phyloP scores from a whole-genome alignment of 2,113 vertebrate genomes.

The Macquaria ambigua region DNA sequence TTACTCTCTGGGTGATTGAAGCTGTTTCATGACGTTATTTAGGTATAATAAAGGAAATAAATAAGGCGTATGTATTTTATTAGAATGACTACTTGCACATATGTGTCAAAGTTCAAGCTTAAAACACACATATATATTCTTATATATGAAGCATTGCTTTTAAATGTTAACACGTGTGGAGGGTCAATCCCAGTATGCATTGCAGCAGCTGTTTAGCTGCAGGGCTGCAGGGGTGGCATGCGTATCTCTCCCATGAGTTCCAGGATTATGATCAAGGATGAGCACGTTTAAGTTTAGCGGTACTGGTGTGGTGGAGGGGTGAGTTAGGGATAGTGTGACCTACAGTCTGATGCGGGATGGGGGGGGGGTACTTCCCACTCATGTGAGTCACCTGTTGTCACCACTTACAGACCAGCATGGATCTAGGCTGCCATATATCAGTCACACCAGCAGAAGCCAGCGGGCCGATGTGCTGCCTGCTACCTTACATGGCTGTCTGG shows the following conservation, averaged over 20 bases:
- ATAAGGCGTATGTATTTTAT: not conserved
- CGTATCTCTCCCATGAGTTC: not conserved
- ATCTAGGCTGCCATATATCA: slow-evolving; percentile 64
- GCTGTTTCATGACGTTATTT: not conserved
- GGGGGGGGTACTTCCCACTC: slow-evolving; percentile 16
- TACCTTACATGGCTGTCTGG: slow-evolving; percentile 82
- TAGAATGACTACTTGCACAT: not conserved
- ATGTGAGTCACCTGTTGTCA: slow-evolving; percentile 74
- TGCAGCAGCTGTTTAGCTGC: slow-evolving; percentile 58
- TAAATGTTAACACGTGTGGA: slow-evolving; percentile 7
- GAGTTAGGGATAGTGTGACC: slow-evolving; percentile 43
- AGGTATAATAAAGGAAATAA: not conserved
- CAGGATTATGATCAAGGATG: slow-evolving; percentile 57
- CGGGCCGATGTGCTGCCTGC: slow-evolving; percentile 58
- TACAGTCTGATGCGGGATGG: slow-evolving; percentile 29
- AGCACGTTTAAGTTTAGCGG: slow-evolving; percentile 69
- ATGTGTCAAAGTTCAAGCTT: slow-evolving; percentile 17
- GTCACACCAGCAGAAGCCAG: slow-evolving; percentile 58
- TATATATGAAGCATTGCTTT: not conserved
- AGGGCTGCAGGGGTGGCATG: slow-evolving; percentile 4
- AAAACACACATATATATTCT: not conserved
- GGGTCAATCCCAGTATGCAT: slow-evolving; percentile 10
- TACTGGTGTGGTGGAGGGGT: slow-evolving; percentile 11
- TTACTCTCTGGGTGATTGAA: not conserved
- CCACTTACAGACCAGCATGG: slow-evolving; percentile 18